Evolutionary conservation across 1,140 invertebrate genomes (phyloP).

Genomic region (Drosophila pseudoobscura): DNA sequence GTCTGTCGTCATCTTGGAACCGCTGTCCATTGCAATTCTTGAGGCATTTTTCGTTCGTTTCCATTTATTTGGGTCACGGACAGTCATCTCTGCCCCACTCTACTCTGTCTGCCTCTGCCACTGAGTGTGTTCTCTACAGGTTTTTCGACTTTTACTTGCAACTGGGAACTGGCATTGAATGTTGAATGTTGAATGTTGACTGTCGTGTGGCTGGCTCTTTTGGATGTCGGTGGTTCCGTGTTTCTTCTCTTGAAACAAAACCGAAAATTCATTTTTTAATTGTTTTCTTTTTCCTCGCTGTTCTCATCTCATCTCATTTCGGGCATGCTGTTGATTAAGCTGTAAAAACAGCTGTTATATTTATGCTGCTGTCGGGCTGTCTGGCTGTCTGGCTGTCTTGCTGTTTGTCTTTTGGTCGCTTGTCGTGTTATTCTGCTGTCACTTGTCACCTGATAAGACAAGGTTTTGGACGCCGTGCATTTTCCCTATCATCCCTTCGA

Average conservation of each 20-base stretch:
- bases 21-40: slow-evolving; percentile 55
- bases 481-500: too few species aligned
- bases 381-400: too few species aligned
- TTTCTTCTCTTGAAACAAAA: slow-evolving; percentile 25
- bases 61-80: slow-evolving; percentile 76
- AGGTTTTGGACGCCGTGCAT: background rate
- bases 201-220: background rate
- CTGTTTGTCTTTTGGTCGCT: too few species aligned
- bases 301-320: too few species aligned
- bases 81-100: slow-evolving; percentile 60
- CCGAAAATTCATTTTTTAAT: slow-evolving; percentile 8
- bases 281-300: slow-evolving; percentile 19
- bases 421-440: too few species aligned
- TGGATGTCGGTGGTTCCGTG: slow-evolving; percentile 56
- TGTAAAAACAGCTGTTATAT: slow-evolving; percentile 57
- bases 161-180: slow-evolving; percentile 42
- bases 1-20: slow-evolving; percentile 9
- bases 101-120: background rate
- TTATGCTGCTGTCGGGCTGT: slow-evolving; percentile 12
- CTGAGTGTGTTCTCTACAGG: slow-evolving; percentile 49
- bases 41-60: slow-evolving; percentile 62
- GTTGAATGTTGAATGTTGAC: background rate
- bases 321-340: slow-evolving; percentile 36
- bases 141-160: slow-evolving; percentile 81
- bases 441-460: too few species aligned